Conservation (phyloP, 1,140 invertebrate species). For the Chymomyza costata region DNA sequence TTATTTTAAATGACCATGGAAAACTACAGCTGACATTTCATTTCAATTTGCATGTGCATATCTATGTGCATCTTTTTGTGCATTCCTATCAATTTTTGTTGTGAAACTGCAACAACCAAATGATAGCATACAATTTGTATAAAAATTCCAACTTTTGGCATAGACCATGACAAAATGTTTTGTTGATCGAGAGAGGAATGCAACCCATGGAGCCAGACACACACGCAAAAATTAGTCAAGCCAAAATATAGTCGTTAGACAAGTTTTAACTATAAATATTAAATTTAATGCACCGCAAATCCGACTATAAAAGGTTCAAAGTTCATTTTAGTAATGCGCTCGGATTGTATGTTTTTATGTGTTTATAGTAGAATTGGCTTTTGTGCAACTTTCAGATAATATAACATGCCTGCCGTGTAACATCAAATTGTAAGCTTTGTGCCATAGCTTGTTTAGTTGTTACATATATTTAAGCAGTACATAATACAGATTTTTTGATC, state of each 20-base stretch:
- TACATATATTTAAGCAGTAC: too few species aligned
- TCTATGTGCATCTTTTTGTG: too few species aligned
- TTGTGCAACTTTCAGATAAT: too few species aligned
- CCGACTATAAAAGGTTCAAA: slow-evolving; percentile 58
- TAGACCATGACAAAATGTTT: slow-evolving; percentile 33
- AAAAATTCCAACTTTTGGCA: slow-evolving; percentile 10
- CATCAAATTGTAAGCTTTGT: too few species aligned
- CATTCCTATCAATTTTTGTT: slow-evolving; percentile 22
- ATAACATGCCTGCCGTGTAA: too few species aligned
- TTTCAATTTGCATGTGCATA: background rate
- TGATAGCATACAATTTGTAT: slow-evolving; percentile 27
- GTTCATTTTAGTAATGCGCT: slow-evolving; percentile 46
- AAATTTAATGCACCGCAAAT: slow-evolving; percentile 70
- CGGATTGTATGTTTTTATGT: slow-evolving; percentile 8
- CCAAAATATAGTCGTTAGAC: too few species aligned
- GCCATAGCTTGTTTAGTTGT: too few species aligned
- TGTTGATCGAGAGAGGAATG: slow-evolving; percentile 13
- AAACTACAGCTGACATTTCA: slow-evolving; percentile 21
- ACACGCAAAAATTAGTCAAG: too few species aligned
- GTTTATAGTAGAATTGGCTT: too few species aligned
- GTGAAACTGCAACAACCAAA: slow-evolving; percentile 37
- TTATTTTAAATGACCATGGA: background rate
- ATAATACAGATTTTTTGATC: too few species aligned
- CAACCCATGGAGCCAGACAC: background rate
- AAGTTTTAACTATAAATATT: too few species aligned